Conservation (phyloP, 1,140 invertebrate genomes). For the Drosophila novamexicana region DNA sequence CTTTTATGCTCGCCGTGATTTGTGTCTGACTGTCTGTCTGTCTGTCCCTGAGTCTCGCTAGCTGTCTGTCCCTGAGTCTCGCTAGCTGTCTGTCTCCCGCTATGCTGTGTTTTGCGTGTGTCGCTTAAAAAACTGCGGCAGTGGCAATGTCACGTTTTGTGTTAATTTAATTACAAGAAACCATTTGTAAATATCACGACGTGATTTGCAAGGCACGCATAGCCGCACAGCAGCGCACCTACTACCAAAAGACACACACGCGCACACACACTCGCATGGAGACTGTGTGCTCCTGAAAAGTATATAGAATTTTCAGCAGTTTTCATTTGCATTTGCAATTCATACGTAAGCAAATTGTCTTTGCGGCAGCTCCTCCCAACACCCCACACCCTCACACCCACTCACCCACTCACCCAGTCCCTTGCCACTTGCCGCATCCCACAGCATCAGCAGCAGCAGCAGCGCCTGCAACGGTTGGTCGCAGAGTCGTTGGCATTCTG, state of each 20-base stretch:
- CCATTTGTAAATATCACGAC: constrained; percentile 82
- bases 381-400: no score
- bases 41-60: constrained; percentile 1
- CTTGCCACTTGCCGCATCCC: neutral
- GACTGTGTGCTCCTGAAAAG: constrained; percentile 48
- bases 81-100: constrained; percentile 12
- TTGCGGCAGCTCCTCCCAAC: constrained; percentile 21
- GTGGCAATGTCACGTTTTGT: constrained; percentile 83
- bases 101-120: constrained; percentile 41
- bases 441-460: neutral
- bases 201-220: constrained; percentile 77
- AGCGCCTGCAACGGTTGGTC: constrained; percentile 1
- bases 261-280: neutral
- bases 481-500: constrained; percentile 22
- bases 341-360: constrained; percentile 64
- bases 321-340: constrained; percentile 78
- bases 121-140: constrained; percentile 80
- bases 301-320: constrained; percentile 70
- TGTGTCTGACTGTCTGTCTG: constrained; percentile 25
- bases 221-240: constrained; percentile 1
- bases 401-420: neutral
- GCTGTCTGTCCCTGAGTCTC: neutral
- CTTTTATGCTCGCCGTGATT: constrained; percentile 67
- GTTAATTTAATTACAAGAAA: constrained; percentile 83
- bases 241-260: constrained; percentile 4